These are phyloP conservation scores for Colistium nudipinnis DNA, from an alignment of 2,113 vertebrate genomes.

Conservation along the genomic window DNA sequence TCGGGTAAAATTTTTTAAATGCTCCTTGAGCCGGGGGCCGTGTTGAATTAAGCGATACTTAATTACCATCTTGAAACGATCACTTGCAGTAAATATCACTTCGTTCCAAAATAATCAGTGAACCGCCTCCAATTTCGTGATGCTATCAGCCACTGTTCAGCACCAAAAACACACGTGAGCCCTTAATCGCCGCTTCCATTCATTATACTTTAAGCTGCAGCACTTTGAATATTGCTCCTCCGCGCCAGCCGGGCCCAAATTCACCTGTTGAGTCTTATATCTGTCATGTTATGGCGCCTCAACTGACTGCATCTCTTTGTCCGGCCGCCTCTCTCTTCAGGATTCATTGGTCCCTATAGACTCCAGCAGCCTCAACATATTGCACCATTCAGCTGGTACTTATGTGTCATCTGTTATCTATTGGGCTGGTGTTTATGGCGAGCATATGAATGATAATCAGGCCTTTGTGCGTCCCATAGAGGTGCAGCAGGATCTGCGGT, in stretches of 20 bases:
- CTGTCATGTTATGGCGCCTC: slow-evolving; percentile 44
- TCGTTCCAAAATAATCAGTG: slow-evolving; percentile 15
- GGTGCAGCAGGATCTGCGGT: slow-evolving; percentile 77
- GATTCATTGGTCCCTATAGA: slow-evolving; percentile 81
- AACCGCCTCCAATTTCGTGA: slow-evolving; percentile 6
- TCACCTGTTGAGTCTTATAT: slow-evolving; percentile 73
- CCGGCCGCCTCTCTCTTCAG: slow-evolving; percentile 64
- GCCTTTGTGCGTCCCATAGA: slow-evolving; percentile 76
- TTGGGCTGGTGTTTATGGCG: slow-evolving; percentile 79
- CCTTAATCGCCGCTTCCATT: neutral
- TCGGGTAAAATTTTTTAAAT: neutral
- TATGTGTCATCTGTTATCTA: slow-evolving; percentile 82
- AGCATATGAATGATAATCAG: slow-evolving; percentile 86
- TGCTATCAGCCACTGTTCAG: slow-evolving; percentile 4
- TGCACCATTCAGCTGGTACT: slow-evolving; percentile 79
- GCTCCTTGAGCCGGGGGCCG: slow-evolving; percentile 2
- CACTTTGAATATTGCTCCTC: neutral
- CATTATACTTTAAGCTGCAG: neutral
- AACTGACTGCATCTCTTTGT: slow-evolving; percentile 61
- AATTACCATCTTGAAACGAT: slow-evolving; percentile 27
- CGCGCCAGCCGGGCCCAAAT: slow-evolving; percentile 21
- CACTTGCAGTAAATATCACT: slow-evolving; percentile 3
- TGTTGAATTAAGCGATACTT: slow-evolving; percentile 36
- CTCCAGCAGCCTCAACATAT: slow-evolving; percentile 76
- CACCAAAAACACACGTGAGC: neutral